Evolutionary conservation across 2,797 vertebrate species (phyloP), one percentile per base, ranked within the genome.

Genomic region (Helicolenus hilgendorfi): DNA sequence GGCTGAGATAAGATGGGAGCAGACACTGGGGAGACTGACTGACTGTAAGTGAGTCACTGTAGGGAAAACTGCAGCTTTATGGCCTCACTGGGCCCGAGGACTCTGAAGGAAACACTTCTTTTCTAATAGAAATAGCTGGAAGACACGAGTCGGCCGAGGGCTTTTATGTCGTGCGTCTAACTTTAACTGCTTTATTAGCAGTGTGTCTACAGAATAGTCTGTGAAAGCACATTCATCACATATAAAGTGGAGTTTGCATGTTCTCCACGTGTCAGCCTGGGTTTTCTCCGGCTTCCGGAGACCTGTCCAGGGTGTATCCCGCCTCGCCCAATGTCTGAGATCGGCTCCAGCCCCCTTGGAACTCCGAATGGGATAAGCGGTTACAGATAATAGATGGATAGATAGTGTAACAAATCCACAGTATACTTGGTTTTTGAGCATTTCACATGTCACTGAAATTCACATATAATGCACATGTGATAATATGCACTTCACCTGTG

Each of bases 11-110:
- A 95, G 93, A 96, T 88, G 88, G 73, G 65, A 92, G 84, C 92
- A 96, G 94, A 97, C 95, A 92, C 88, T 77, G 89, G 89, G 94
- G 96, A 96, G 94, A 94, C 94, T 84, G 90, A 88, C 95, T 94
- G 93, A 92, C 94, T 94, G 83, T 92, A 96, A 96, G 88, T 94
- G 95, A 96, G 93, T 95, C 94, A 95, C 77, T 88, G 93, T 55
- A 63, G 83, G 86, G 70, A 89, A 45, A 75, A 70, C 69, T 84
- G 90, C 71, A 79, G 90, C 65, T 92, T 94, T 80, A 90, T 81
- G 84, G 84, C 72, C 72, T 82, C 62, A 2, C 41, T 71, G 74
- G 27, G 81, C 72, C 83, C 0, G 31, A 64, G 55, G 75, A 82
- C 35, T 70, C 75, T 26, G 38, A 68, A 53, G 75, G 1, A 80